Evolutionary conservation across 2,888 invertebrate genomes (phyloP).

Genomic region (Euplagia quadripunctaria): DNA sequence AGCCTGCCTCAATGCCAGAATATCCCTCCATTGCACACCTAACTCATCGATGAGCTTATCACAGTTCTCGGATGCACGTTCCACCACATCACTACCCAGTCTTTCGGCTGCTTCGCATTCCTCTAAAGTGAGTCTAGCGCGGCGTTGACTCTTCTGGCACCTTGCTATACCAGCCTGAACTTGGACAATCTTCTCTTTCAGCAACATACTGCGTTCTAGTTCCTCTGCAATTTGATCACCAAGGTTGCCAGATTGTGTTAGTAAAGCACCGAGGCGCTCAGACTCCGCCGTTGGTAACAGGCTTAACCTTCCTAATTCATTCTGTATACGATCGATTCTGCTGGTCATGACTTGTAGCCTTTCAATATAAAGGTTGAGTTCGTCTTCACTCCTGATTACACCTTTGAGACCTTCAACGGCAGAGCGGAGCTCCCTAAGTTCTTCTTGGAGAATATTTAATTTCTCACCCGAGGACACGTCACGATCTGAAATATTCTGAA

Average conservation of each 20-base stretch:
- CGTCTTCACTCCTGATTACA: slow-evolving; percentile 94
- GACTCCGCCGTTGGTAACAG: slow-evolving; percentile 92
- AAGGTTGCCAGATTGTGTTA: slow-evolving; percentile 90
- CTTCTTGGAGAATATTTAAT: slow-evolving; percentile 91
- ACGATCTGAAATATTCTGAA: slow-evolving; percentile 91
- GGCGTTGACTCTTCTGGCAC: slow-evolving; percentile 90
- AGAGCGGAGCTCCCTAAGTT: slow-evolving; percentile 91
- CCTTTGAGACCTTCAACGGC: slow-evolving; percentile 91
- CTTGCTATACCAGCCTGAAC: slow-evolving; percentile 91
- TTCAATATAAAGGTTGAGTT: slow-evolving; percentile 93
- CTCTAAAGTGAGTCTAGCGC: slow-evolving; percentile 89
- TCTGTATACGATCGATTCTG: slow-evolving; percentile 92
- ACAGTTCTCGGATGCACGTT: slow-evolving; percentile 92
- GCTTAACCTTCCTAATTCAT: slow-evolving; percentile 92
- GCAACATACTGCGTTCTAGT: slow-evolving; percentile 90
- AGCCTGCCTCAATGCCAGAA: slow-evolving; percentile 91
- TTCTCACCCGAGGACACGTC: slow-evolving; percentile 92
- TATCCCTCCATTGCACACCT: slow-evolving; percentile 91
- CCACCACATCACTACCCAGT: slow-evolving; percentile 92
- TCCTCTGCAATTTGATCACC: slow-evolving; percentile 92
- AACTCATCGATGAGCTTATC: slow-evolving; percentile 91
- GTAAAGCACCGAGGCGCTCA: slow-evolving; percentile 91
- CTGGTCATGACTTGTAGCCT: slow-evolving; percentile 92
- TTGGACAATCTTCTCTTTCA: slow-evolving; percentile 92
- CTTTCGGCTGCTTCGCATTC: slow-evolving; percentile 92